Evolutionary conservation across 2,113 vertebrate genomes (phyloP).

Genomic region (Chlorocebus sabaeus): DNA sequence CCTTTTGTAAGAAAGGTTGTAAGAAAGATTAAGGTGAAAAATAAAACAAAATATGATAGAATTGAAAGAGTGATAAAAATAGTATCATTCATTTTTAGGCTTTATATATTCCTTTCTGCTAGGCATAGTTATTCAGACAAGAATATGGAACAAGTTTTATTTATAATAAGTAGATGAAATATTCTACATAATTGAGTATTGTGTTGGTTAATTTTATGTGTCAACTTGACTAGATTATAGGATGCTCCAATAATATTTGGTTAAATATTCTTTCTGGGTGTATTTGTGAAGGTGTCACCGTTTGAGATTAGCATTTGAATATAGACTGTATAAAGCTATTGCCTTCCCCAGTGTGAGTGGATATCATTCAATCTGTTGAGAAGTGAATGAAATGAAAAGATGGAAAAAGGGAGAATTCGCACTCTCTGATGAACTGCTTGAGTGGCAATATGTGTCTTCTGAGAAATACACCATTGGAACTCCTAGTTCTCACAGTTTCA

Average conservation of each 20-base stretch:
- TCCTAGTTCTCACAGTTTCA: background rate
- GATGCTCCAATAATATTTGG: background rate
- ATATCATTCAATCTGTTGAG: background rate
- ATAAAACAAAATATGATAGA: background rate
- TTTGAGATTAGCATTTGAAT: background rate
- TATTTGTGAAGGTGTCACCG: background rate
- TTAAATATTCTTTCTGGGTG: background rate
- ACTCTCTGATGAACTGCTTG: background rate
- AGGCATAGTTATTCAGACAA: background rate
- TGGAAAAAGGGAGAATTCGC: background rate
- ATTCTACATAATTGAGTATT: background rate
- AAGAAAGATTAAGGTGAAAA: background rate
- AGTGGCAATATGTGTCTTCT: background rate
- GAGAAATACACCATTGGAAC: background rate
- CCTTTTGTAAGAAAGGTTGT: background rate
- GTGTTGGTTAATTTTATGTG: background rate
- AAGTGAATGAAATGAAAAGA: background rate
- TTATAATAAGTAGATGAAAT: background rate
- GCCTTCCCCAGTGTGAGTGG: fast-evolving
- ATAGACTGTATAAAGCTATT: background rate
- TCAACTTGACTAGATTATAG: background rate
- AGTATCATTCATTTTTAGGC: background rate
- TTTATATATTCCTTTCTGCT: background rate
- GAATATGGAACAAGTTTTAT: background rate
- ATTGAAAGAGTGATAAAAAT: background rate